Evolutionary conservation across 2,113 vertebrate genomes (phyloP).

Genomic region (Ochotona curzoniae): DNA sequence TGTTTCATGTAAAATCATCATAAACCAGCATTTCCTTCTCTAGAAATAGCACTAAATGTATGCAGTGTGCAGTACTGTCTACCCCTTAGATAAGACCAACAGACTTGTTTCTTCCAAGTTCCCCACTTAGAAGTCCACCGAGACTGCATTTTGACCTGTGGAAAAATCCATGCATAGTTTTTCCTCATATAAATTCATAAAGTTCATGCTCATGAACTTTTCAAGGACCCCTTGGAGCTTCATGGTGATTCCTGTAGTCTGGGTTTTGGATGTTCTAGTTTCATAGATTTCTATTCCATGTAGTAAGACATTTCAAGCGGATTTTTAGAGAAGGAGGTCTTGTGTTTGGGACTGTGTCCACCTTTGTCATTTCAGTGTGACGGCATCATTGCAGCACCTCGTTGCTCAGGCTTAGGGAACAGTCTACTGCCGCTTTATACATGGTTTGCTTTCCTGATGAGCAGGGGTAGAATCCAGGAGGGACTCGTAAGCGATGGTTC

Average conservation of each 20-base stretch:
- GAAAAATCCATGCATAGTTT: background rate
- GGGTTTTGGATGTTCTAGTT: background rate
- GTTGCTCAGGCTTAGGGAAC: background rate
- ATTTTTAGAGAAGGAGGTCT: background rate
- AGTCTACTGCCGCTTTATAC: background rate
- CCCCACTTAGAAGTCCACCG: background rate
- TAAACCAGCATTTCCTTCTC: background rate
- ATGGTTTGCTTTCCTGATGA: conserved; percentile 24
- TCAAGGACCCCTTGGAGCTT: no score
- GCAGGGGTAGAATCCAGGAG: background rate
- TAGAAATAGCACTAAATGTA: background rate
- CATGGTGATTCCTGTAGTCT: background rate
- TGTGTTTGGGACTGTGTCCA: background rate
- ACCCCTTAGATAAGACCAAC: background rate
- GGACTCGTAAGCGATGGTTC: background rate
- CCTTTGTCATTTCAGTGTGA: background rate
- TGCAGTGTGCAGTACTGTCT: background rate
- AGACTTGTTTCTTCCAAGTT: background rate
- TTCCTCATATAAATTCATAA: no score
- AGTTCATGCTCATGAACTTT: no score
- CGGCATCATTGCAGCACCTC: background rate
- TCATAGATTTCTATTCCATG: background rate
- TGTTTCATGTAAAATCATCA: background rate
- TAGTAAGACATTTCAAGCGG: background rate
- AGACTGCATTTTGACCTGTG: background rate